phyloP scores from a whole-genome alignment of 1,140 invertebrate genomes.

The Psilanteris sp. region DNA sequence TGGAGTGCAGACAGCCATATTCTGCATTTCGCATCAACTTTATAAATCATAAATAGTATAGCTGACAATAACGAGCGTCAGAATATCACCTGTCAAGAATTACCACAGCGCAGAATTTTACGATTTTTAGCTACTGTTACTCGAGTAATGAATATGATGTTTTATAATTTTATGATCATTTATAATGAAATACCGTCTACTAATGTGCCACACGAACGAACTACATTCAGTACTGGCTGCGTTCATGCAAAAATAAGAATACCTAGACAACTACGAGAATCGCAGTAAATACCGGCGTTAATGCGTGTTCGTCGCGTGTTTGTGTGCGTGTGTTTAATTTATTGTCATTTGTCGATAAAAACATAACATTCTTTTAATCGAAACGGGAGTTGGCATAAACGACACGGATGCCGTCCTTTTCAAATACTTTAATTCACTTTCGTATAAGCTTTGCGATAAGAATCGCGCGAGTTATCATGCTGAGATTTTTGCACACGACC shows the following conservation, averaged over 20 bases:
- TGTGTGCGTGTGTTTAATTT: too few species aligned
- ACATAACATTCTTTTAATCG: too few species aligned
- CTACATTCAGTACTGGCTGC: constrained; percentile 22
- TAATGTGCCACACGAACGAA: constrained; percentile 30
- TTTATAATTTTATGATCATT: constrained; percentile 54
- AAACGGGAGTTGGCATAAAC: too few species aligned
- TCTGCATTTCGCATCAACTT: constrained; percentile 37
- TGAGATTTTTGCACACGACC: too few species aligned
- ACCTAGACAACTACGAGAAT: too few species aligned
- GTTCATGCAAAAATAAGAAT: constrained; percentile 41
- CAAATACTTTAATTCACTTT: too few species aligned
- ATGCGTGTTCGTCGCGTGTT: too few species aligned
- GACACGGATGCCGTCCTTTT: too few species aligned
- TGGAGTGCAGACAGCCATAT: constrained; percentile 23
- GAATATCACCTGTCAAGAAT: constrained; percentile 53
- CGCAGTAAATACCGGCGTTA: too few species aligned
- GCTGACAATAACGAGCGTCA: constrained; percentile 53
- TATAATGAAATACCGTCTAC: constrained; percentile 54
- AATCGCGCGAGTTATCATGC: too few species aligned
- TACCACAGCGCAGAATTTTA: constrained; percentile 50
- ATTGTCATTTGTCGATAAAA: too few species aligned
- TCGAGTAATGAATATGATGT: constrained; percentile 57
- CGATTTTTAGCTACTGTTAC: constrained; percentile 55
- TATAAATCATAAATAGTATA: constrained; percentile 49
- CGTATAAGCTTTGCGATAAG: too few species aligned